These are phyloP conservation scores for Idaea dimidiata DNA, from an alignment of 2,888 invertebrate genomes.

Conservation along the genomic window DNA sequence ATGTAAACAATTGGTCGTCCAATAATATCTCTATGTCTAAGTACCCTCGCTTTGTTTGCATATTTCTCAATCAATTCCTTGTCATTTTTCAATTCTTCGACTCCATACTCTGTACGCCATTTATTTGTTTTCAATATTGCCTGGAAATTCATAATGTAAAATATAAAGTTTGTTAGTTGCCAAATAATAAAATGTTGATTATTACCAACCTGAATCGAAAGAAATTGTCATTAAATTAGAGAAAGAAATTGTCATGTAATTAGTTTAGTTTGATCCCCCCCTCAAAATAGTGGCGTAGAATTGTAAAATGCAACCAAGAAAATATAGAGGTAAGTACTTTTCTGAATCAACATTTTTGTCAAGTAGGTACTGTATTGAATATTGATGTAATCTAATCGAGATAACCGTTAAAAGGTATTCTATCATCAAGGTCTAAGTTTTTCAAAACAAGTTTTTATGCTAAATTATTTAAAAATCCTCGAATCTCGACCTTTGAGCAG, in stretches of 20 bases:
- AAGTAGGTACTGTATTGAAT: background rate
- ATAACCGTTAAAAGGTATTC: background rate
- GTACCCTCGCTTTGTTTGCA: slow-evolving; percentile 83
- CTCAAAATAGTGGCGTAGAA: too few species aligned
- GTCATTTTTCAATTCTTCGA: slow-evolving; percentile 79
- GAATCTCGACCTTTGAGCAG: background rate
- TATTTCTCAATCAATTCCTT: slow-evolving; percentile 80
- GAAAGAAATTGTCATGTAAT: too few species aligned
- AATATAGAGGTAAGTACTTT: background rate
- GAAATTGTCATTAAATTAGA: background rate
- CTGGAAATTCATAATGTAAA: slow-evolving; percentile 58
- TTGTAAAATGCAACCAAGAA: too few species aligned
- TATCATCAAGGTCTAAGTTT: background rate
- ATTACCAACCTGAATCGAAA: too few species aligned
- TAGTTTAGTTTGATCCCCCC: too few species aligned
- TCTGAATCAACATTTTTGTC: background rate
- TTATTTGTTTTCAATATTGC: slow-evolving; percentile 89
- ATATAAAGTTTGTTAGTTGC: background rate
- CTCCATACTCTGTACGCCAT: slow-evolving; percentile 88
- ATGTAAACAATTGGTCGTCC: slow-evolving; percentile 90
- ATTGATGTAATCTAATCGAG: background rate
- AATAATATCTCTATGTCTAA: slow-evolving; percentile 85
- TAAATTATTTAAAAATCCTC: background rate
- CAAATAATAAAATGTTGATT: too few species aligned
- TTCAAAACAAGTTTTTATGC: background rate